Percentiles rank a stretch among this genome's conserved stretches.
Conservation (phyloP, 2,888 invertebrate genomes). For the Sussaba pulchella region DNA sequence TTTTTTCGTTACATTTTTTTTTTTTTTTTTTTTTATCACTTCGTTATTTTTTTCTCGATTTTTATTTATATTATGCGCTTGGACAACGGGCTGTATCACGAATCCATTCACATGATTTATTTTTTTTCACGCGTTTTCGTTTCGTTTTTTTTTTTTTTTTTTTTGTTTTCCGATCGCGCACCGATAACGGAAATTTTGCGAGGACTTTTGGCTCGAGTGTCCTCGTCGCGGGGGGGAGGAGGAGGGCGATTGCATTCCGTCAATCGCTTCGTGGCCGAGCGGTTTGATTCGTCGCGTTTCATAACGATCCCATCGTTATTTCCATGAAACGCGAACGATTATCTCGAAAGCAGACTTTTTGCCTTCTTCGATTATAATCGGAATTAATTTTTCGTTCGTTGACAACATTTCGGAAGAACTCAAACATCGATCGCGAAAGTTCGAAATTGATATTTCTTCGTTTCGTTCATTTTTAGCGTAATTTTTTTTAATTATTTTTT, state of each 20-base stretch:
- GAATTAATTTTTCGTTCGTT: conserved; percentile 3
- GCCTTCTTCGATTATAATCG: neutral
- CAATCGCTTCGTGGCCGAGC: conserved; percentile 27
- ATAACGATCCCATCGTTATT: conserved; percentile 43
- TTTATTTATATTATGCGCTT: conserved; percentile 39
- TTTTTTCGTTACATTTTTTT: conserved; percentile 31
- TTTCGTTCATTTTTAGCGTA: conserved; percentile 3
- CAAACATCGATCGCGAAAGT: conserved; percentile 29
- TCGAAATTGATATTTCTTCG: conserved; percentile 15
- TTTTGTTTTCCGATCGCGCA: conserved; percentile 46
- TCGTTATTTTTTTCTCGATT: conserved; percentile 49
- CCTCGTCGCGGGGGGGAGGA: conserved; percentile 54
- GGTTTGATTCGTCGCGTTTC: conserved; percentile 13
- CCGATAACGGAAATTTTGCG: conserved; percentile 19
- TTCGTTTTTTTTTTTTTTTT: conserved; percentile 20
- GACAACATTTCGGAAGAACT: neutral
- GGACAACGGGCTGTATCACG: conserved; percentile 58
- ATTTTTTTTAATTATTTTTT: conserved; percentile 21
- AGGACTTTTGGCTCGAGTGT: conserved; percentile 19
- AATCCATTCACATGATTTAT: conserved; percentile 40
- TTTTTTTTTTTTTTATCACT: conserved; percentile 58
- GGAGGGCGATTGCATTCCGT: conserved; percentile 68
- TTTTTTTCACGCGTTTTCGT: neutral
- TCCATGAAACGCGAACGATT: conserved; percentile 19
- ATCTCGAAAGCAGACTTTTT: neutral